Evolutionary conservation across 2,113 vertebrate genomes (phyloP).

Genomic region (Strigops habroptila): DNA sequence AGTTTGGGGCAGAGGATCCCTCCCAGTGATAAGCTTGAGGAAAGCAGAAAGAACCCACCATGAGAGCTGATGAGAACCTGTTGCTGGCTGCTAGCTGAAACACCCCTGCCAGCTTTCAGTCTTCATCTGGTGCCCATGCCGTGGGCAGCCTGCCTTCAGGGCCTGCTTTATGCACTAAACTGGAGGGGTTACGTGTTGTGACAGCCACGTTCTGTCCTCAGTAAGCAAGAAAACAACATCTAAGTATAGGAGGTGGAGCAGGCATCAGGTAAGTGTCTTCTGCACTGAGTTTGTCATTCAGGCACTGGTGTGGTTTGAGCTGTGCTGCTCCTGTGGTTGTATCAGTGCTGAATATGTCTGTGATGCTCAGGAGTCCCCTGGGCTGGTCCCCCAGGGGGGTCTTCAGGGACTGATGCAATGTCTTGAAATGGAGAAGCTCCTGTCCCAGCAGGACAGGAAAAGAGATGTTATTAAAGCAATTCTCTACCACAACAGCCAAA

Average conservation of each 20-base stretch:
- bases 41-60: not conserved
- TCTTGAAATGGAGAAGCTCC: not conserved
- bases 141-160: not conserved
- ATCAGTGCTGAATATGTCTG: fast-evolving
- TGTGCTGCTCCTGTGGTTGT: not conserved
- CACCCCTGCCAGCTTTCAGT: not conserved
- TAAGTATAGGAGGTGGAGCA: not conserved
- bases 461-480: not conserved
- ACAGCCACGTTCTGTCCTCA: not conserved
- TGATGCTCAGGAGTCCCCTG: not conserved
- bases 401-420: too few relatives aligned
- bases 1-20: not conserved
- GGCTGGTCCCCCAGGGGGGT: not conserved
- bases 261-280: not conserved
- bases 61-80: not conserved
- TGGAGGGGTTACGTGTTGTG: not conserved
- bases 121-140: not conserved
- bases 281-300: not conserved
- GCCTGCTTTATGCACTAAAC: not conserved
- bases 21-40: not conserved
- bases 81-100: not conserved
- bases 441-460: not conserved
- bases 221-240: not conserved
- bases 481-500: not conserved
- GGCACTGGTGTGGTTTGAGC: not conserved